phyloP scores from a whole-genome alignment of 2,888 invertebrate genomes.

The Lasioglossum villosulum region DNA sequence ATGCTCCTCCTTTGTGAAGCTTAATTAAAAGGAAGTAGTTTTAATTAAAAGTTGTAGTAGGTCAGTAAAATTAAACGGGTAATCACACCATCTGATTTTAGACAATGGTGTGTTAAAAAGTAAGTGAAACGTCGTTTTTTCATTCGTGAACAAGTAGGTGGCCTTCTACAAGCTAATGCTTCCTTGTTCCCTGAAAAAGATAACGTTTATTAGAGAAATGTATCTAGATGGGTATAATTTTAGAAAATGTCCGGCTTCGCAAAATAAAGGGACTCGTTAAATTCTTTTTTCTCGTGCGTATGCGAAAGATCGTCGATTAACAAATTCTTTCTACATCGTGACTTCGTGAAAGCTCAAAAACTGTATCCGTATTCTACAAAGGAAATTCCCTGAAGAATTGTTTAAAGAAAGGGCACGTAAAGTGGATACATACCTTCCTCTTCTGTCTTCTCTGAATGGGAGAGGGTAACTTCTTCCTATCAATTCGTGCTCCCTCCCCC shows the following conservation, averaged over 20 bases:
- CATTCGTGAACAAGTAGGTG: neutral
- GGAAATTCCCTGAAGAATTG: too few relatives aligned
- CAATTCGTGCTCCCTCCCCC: too few relatives aligned
- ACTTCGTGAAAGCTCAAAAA: too few relatives aligned
- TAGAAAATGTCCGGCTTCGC: neutral
- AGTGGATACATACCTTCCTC: too few relatives aligned
- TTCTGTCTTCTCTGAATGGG: too few relatives aligned
- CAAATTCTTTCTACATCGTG: neutral
- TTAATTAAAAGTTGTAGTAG: conserved; percentile 4
- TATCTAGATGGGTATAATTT: neutral
- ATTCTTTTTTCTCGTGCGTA: neutral
- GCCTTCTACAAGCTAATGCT: neutral
- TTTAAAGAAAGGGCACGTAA: too few relatives aligned
- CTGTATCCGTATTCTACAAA: too few relatives aligned
- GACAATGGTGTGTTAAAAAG: neutral
- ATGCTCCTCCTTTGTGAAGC: neutral
- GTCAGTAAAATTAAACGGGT: conserved; percentile 1
- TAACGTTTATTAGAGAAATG: neutral
- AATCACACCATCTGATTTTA: neutral
- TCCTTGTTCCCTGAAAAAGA: neutral
- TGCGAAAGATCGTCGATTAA: neutral
- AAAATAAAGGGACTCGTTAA: neutral
- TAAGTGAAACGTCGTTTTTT: neutral
- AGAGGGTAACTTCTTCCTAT: too few relatives aligned
- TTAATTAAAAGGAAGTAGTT: neutral